Base-by-base conservation (phyloP, 2,113 vertebrate genomes). In the Hylia prasina region DNA sequence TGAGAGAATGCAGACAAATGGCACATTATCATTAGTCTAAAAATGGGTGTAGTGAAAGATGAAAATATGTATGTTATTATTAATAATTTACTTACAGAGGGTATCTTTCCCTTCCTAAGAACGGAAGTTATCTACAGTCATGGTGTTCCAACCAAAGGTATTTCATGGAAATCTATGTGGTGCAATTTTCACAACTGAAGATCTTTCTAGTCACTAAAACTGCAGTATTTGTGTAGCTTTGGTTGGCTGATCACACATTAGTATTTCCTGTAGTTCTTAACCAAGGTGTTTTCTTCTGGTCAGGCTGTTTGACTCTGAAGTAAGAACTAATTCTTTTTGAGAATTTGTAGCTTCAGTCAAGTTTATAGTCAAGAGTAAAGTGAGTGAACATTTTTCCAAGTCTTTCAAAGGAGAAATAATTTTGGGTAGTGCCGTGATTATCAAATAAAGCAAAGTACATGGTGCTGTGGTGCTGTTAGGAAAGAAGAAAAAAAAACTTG, bases 311-410 rank as follows among this genome's bases (percentile, higher is more conserved):
- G 51, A 84, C 31, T 57, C 11, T 63, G n/a, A 76, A 64, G 37
- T 30, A 53, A n/a, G 54, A 48, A 35, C 10, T 73, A 15, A 20
- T 25, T n/a, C 70, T 48, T 79, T 50, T 58, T 66, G 28, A 45
- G 37, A 82, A 61, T 79, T 33, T 58, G 11, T 22, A 33, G 12
- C n/a, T 90, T 87, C 30, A 63, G 23, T 30, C 31, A 56, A 28
- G 14, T 87, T 87, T 28, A 21, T 53, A 83, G 25, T 53, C 57
- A 86, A 60, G 35, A 73, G 44, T 45, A 25, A 73, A 72, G 48
- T 4, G 3, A 54, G 31, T 27, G 20, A 57, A 44, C 0, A 0
- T 54, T 56, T 86, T 61, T 23, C 28, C 13, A 63, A 27, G 19
- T 64, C 37, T 91, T 89, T 63, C 18, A 47, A 75, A 85, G 27